Conservation (phyloP, 1,140 invertebrate genomes). For the Lethocerus indicus region DNA sequence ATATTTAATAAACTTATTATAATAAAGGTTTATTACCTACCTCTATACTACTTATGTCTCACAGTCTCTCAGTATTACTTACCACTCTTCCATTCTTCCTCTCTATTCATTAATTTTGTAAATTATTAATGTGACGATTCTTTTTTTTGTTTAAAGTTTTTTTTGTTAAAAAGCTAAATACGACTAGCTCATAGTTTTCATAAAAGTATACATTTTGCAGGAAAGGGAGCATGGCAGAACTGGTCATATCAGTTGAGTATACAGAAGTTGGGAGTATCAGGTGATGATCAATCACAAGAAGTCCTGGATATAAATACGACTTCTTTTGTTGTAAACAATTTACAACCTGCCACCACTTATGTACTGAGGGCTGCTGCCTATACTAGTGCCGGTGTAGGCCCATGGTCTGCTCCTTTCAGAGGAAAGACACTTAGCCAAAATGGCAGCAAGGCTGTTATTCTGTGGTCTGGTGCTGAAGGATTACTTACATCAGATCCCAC, state of each 20-base stretch:
- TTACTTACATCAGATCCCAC: slow-evolving; percentile 53
- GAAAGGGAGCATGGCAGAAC: slow-evolving; percentile 58
- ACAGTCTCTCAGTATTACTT: too few relatives aligned
- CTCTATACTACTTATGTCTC: background rate
- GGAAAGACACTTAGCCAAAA: slow-evolving; percentile 47
- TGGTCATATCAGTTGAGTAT: slow-evolving; percentile 72
- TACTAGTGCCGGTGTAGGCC: slow-evolving; percentile 54
- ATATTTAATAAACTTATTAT: background rate
- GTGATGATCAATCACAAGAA: slow-evolving; percentile 26
- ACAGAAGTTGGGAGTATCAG: too few relatives aligned
- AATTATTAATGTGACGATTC: too few relatives aligned
- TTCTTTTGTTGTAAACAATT: slow-evolving; percentile 40
- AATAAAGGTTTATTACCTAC: background rate
- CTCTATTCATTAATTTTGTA: too few relatives aligned
- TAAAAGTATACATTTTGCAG: slow-evolving; percentile 18
- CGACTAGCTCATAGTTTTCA: background rate
- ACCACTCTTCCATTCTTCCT: too few relatives aligned
- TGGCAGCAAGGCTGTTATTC: slow-evolving; percentile 14
- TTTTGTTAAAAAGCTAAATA: slow-evolving; percentile 1
- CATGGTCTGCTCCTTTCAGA: slow-evolving; percentile 59
- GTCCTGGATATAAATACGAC: slow-evolving; percentile 37
- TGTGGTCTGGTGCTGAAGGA: slow-evolving; percentile 31
- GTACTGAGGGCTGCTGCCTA: slow-evolving; percentile 58
- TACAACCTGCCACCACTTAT: slow-evolving; percentile 58
- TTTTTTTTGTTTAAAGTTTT: too few relatives aligned